These are phyloP conservation scores for Pseudorhiza aurosa DNA, from an alignment of 30 jellyfish, hydroid and myxozoan species.

Conservation along the genomic window DNA sequence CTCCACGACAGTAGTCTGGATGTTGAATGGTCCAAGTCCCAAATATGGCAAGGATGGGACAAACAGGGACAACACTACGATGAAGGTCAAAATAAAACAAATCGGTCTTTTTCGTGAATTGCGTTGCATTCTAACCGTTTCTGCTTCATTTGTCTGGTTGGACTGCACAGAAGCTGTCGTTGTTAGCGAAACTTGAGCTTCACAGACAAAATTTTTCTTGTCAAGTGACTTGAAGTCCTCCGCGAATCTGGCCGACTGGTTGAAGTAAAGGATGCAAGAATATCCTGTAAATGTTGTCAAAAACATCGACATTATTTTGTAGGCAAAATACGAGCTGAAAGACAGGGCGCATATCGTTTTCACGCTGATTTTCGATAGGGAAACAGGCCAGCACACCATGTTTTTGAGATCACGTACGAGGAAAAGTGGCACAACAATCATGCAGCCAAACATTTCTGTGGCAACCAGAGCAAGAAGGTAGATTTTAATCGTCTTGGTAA, in stretches of 20 bases:
- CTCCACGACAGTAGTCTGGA: neutral
- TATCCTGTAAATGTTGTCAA: constrained; percentile 58
- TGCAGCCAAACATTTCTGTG: constrained; percentile 49
- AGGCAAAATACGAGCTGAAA: constrained; percentile 42
- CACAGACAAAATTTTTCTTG: constrained; percentile 19
- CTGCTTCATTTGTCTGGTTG: neutral
- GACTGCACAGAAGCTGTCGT: constrained; percentile 61
- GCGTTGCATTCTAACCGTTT: neutral
- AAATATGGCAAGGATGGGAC: constrained; percentile 46
- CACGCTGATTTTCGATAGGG: neutral
- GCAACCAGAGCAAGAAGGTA: constrained; percentile 29
- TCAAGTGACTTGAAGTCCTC: neutral
- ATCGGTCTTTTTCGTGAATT: constrained; percentile 49
- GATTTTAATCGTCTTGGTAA: constrained; percentile 37
- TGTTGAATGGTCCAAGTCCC: constrained; percentile 67
- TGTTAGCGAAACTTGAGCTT: constrained; percentile 46
- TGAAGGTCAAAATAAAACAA: constrained; percentile 32
- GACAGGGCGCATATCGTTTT: constrained; percentile 44
- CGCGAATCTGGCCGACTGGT: constrained; percentile 17
- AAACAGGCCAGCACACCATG: constrained; percentile 43
- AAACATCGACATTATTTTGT: constrained; percentile 62
- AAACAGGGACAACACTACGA: constrained; percentile 19
- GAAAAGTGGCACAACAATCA: constrained; percentile 61
- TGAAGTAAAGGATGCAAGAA: constrained; percentile 47
- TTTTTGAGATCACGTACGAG: constrained; percentile 32